phyloP scores from a whole-genome alignment of 2,797 vertebrate species.

The Sebastes glaucus region DNA sequence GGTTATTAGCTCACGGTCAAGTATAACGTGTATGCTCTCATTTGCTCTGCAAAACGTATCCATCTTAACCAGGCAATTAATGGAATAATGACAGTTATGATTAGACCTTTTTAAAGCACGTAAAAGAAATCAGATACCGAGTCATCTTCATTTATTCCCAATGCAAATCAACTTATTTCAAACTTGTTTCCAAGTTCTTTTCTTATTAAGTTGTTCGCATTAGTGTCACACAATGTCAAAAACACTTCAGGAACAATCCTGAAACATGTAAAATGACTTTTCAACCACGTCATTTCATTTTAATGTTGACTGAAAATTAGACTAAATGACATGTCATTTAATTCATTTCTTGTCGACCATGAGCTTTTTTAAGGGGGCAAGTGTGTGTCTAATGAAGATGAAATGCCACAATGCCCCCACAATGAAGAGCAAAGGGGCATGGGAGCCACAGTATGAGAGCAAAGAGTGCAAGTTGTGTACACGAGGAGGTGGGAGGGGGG shows the following conservation, averaged over 20 bases:
- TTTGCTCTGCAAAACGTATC: slow-evolving; percentile 36
- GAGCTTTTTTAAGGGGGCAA: background rate
- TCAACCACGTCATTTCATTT: background rate
- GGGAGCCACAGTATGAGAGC: slow-evolving; percentile 23
- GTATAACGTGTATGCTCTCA: slow-evolving; percentile 41
- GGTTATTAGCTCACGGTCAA: slow-evolving; percentile 62
- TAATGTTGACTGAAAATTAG: background rate
- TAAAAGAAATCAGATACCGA: background rate
- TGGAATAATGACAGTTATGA: background rate
- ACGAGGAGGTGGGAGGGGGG: background rate
- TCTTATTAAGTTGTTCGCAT: background rate
- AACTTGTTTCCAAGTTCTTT: background rate
- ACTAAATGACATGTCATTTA: background rate
- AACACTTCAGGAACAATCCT: background rate
- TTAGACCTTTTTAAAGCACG: background rate
- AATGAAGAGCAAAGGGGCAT: slow-evolving; percentile 34
- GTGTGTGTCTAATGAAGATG: background rate
- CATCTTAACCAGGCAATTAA: slow-evolving; percentile 19
- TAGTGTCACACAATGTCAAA: background rate
- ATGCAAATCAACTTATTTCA: background rate
- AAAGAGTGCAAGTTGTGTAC: slow-evolving; percentile 25
- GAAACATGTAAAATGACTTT: background rate
- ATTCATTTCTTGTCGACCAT: background rate
- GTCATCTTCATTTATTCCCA: background rate
- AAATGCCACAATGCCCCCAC: background rate